Evolutionary conservation across 2,888 invertebrate genomes (phyloP), one percentile per base, ranked within the genome.

Genomic region (Pandemis cinnamomeana): DNA sequence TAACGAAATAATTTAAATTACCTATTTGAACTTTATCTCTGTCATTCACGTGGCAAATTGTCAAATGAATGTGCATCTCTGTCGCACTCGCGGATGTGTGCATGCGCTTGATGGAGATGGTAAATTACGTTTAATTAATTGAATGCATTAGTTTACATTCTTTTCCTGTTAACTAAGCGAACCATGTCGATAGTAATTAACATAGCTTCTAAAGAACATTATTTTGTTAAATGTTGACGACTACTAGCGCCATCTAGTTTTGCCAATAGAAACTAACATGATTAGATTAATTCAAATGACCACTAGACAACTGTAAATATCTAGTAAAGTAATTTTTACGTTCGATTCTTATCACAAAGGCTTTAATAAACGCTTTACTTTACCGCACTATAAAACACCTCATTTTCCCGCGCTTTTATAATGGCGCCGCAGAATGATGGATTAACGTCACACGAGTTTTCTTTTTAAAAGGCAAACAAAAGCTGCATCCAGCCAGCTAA

Each of bases 401-500:
- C 71, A 77, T 73, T 77, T 79, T 77, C 72, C 76, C 74, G 77
- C 77, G 75, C 72, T 76, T 72, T 68, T 75, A 63, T 68, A 62
- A 20, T 67, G 72, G 72, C 78, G 70, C 66, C 75, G 75, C 79
- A 81, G 82, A 82, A 88, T 93, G 92, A 93, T 92, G 92, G 93
- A 93, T 93, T 91, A 92, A 87, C 89, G 91, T 92, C 92, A 91
- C 92, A 91, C 84, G 84, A 81, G 85, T 85, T 86, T 85, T 85
- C 87, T 83, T 89, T 87, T 86, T 84, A 87, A 89, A 91, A 89
- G 83, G 86, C 87, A 89, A 91, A 90, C 89, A 89, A 81, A 78
- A 84, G 81, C 81, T 84, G 87, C 83, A 87, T 90, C 91, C 91
- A 91, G 87, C 88, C 83, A 87, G 91, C 90, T 91, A 92, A 93